Evolutionary conservation across 2,113 vertebrate genomes (phyloP).

Genomic region (Muscicapa adusta): DNA sequence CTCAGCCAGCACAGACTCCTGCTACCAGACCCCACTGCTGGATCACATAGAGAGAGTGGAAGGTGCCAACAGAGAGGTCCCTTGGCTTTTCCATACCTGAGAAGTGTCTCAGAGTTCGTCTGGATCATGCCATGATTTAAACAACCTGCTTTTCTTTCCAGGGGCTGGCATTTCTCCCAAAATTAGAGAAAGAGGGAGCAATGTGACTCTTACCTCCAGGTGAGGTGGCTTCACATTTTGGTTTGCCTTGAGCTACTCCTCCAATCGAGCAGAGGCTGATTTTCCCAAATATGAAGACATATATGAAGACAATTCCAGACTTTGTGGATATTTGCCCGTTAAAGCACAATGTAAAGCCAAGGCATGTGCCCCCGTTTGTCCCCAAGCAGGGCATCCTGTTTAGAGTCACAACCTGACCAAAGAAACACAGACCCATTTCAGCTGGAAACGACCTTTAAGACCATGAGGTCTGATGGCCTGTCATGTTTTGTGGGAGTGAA

Average conservation of each 20-base stretch:
- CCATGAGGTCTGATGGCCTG: not conserved
- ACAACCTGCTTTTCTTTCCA: not conserved
- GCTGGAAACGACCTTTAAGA: not conserved
- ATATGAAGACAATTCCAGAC: not conserved
- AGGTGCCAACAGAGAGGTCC: not conserved
- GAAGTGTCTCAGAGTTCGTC: not conserved
- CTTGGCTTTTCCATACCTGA: not conserved
- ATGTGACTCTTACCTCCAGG: not conserved
- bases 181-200: not conserved
- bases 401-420: fast-evolving
- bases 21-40: not conserved
- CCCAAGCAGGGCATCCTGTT: not conserved
- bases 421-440: not conserved
- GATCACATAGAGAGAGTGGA: not conserved
- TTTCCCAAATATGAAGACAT: not conserved
- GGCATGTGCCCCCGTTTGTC: not conserved
- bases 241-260: not conserved
- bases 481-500: fast-evolving
- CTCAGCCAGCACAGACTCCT: not conserved
- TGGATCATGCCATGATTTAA: not conserved
- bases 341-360: not conserved
- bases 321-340: not conserved
- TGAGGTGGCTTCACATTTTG: not conserved
- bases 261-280: not conserved
- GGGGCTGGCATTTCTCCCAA: not conserved